Evolutionary conservation across 1,140 invertebrate species (phyloP), one percentile per base, ranked within the genome.

Genomic region (Homalodisca vitripennis): DNA sequence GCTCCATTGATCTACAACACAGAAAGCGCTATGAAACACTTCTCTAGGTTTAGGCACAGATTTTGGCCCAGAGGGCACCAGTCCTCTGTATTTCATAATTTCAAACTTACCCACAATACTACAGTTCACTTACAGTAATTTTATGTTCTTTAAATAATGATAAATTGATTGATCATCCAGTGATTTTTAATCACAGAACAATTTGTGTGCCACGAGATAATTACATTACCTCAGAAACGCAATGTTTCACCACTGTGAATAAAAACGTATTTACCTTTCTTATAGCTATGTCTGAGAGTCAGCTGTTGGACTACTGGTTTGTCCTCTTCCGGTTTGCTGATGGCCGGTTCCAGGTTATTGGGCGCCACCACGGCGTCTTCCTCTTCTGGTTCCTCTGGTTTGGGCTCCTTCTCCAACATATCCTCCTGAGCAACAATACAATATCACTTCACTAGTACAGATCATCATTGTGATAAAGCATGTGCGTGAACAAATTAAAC

Each of bases 1-100:
- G 71, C 91, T 92, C 93, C 93, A 95, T 81, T 95, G 93, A 75
- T 91, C 91, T 85, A 73, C 17, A 77, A 78, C 14, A 51, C 17
- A n/a, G 34, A 41, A 41, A 41, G 17, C 34, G 17, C 34, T 17
- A 41, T 41, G 34, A 10, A 41, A 41, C 34, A 41, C 34, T 41
- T 41, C 6, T 41, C n/a, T n/a, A n/a, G n/a, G n/a, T n/a, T n/a
- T n/a, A n/a, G n/a, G n/a, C n/a, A n/a, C n/a, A n/a, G n/a, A n/a
- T n/a, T n/a, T n/a, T n/a, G n/a, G n/a, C n/a, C n/a, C n/a, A n/a
- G n/a, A n/a, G n/a, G n/a, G n/a, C n/a, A n/a, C n/a, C n/a, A n/a
- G n/a, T n/a, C n/a, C n/a, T n/a, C n/a, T n/a, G n/a, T n/a, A n/a
- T n/a, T n/a, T n/a, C n/a, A n/a, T n/a, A n/a, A n/a, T n/a, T n/a